A percentile compares a stretch with the other conserved stretches of the same genome.
phyloP scores from a whole-genome alignment of 2,797 vertebrate genomes.

The Macropus fuliginosus region DNA sequence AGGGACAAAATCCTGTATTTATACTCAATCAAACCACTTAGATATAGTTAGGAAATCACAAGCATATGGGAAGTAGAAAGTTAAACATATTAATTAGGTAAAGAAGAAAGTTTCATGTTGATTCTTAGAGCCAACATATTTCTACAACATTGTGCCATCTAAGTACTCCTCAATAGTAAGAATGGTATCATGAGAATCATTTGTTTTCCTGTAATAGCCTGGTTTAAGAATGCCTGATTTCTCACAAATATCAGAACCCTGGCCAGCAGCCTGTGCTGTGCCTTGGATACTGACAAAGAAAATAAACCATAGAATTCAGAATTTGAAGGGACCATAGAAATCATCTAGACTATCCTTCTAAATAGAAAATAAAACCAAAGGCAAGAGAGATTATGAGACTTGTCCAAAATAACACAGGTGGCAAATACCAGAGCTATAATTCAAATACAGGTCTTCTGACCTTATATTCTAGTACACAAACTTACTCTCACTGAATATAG shows the following conservation, averaged over 20 bases:
- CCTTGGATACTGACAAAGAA: neutral
- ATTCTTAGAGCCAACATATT: neutral
- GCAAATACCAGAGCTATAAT: too few relatives aligned
- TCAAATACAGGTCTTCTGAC: too few relatives aligned
- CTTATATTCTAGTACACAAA: too few relatives aligned
- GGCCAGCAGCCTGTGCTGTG: neutral
- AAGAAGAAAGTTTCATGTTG: neutral
- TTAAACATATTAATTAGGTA: neutral
- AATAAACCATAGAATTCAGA: neutral
- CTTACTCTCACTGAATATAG: too few relatives aligned
- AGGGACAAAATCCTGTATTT: neutral
- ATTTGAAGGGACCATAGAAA: neutral
- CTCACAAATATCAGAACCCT: neutral
- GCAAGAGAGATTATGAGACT: neutral
- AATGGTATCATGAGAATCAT: too few relatives aligned
- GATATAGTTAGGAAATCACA: neutral
- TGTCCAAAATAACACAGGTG: neutral
- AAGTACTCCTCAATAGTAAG: too few relatives aligned
- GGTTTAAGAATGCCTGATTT: neutral
- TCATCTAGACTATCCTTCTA: neutral
- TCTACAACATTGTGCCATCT: too few relatives aligned
- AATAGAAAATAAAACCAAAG: neutral
- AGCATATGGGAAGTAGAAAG: neutral
- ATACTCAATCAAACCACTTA: neutral
- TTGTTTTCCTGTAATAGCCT: too few relatives aligned